Evolutionary conservation across 2,113 vertebrate species (phyloP), one percentile per base, ranked within the genome.

Genomic region (Glaucomys volans): DNA sequence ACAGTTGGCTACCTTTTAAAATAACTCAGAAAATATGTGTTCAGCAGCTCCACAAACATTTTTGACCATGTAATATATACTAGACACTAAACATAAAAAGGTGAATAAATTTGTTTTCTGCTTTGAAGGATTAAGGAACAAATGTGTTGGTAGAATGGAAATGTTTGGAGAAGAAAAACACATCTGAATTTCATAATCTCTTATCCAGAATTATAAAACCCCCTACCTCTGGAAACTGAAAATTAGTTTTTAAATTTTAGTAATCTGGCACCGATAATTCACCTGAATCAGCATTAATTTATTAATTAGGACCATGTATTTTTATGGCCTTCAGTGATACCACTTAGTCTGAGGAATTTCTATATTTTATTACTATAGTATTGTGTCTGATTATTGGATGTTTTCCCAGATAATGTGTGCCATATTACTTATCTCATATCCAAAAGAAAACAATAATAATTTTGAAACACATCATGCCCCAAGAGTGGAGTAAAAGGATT

Each of bases 161-260:
- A 12, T 44, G 26, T 44, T 47, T 69, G n/a, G 1, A 91, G 32
- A 62, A 35, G 20, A 14, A 91, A 79, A 83, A 17, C 74, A 85
- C 42, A 3, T 72, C 22, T n/a, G 67, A 30, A 74, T 50, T 52
- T 44, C 16, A 75, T 22, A 69, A 44, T 79, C 16, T 26, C n/a
- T 82, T 75, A 72, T 40, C 37, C 40, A 74, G 20, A 35, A 32
- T 90, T 67, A 95, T 12, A 4, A 93, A 87, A 40, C 35, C 18
- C 74, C 24, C 72, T 93, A 90, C 7, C 5, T 95, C 35, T 44
- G 9, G 90, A 91, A 54, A 74, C 14, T 76, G 20, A 52, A 83
- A 50, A n/a, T 67, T 66, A 75, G 83, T 88, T 59, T 88, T 13
- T 87, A 54, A 93, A 77, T 84, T 87, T 17, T 93, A 72, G 20